Evolutionary conservation across 1,140 invertebrate genomes (phyloP).

Genomic region (Cataglyphis hispanica): DNA sequence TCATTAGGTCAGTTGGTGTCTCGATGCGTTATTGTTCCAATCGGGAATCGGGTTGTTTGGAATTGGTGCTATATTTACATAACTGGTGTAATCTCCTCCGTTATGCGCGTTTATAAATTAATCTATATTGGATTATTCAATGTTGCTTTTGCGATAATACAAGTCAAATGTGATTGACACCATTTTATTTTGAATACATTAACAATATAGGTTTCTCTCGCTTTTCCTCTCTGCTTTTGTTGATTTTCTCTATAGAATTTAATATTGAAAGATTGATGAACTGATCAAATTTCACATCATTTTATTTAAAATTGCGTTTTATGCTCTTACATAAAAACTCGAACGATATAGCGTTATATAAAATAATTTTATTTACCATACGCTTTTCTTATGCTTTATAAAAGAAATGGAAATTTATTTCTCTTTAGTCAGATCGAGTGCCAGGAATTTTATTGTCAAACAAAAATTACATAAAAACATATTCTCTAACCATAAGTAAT

Average conservation of each 20-base stretch:
- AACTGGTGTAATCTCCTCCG: conserved; percentile 45
- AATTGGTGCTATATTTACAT: conserved; percentile 45
- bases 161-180: conserved; percentile 4
- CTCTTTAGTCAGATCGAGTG: background rate
- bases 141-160: background rate
- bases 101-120: conserved; percentile 53
- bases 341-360: background rate
- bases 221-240: background rate
- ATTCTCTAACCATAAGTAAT: background rate
- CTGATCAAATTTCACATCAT: background rate
- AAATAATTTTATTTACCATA: conserved; percentile 9
- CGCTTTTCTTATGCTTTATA: background rate
- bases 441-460: background rate
- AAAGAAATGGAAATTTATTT: conserved; percentile 13
- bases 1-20: conserved; percentile 36
- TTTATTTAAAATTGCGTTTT: background rate
- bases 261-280: background rate
- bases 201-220: background rate
- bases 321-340: too few species aligned
- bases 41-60: conserved; percentile 22
- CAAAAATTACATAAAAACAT: background rate
- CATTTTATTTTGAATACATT: conserved; percentile 44
- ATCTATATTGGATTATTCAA: conserved; percentile 17
- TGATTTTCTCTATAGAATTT: background rate
- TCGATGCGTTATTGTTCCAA: conserved; percentile 34